These are phyloP conservation scores for Cephus nigrinus DNA, from an alignment of 2,888 invertebrate genomes.

Conservation along the genomic window DNA sequence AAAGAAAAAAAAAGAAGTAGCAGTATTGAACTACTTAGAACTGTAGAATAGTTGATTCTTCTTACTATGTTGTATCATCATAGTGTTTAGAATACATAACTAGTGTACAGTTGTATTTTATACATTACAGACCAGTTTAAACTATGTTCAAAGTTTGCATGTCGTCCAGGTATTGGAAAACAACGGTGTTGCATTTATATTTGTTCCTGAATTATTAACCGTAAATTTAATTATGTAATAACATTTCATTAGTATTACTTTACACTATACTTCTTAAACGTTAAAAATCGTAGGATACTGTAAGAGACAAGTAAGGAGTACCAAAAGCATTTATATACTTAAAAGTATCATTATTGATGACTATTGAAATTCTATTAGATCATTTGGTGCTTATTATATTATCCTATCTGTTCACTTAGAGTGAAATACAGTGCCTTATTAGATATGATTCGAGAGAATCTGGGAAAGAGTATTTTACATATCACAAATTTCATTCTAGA, in stretches of 20 bases:
- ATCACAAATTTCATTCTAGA: not conserved
- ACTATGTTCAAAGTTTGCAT: constrained; percentile 16
- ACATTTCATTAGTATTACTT: constrained; percentile 8
- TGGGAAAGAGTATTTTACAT: not conserved
- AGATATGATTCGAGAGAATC: constrained; percentile 31
- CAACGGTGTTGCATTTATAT: constrained; percentile 41
- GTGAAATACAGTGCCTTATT: constrained; percentile 49
- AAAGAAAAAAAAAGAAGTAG: not conserved
- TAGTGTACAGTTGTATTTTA: constrained; percentile 20
- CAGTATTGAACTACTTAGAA: not conserved
- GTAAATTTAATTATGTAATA: constrained; percentile 33
- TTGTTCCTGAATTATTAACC: constrained; percentile 44
- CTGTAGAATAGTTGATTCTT: not conserved
- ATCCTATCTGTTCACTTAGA: constrained; percentile 36
- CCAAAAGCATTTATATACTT: constrained; percentile 35
- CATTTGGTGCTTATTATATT: constrained; percentile 27
- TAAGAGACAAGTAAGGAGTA: constrained; percentile 23
- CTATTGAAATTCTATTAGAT: constrained; percentile 16
- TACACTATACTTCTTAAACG: not conserved
- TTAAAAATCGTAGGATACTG: not conserved
- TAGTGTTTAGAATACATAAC: not conserved
- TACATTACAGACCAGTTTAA: constrained; percentile 16
- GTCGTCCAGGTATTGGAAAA: constrained; percentile 21
- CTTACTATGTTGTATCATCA: not conserved
- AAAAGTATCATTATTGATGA: constrained; percentile 2